Evolutionary conservation across 2,113 vertebrate genomes (phyloP), one percentile per base, ranked within the genome.

Genomic region (Carettochelys insculpta): DNA sequence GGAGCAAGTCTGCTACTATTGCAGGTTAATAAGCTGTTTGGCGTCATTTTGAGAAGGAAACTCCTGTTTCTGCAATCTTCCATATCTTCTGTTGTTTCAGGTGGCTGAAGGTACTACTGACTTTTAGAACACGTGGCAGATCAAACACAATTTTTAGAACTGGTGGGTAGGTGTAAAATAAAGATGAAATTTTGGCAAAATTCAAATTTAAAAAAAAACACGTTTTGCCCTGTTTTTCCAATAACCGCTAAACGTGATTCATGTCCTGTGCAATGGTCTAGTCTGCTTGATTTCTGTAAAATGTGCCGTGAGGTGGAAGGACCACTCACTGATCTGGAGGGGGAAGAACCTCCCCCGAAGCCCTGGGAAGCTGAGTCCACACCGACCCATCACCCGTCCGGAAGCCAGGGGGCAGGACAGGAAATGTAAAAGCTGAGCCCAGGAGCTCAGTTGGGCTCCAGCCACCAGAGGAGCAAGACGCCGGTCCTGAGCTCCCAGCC

Each of bases 251-350:
- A 92, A 92, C 89, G 83, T 48, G 50, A 48, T 51, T 93, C 90
- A 80, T 94, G 94, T 94, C 90, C 94, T 92, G 89, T 92, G 81
- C 71, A 88, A 10, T 84, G 56, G 34, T 82, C 81, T 80, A 61
- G 91, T 94, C 92, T 89, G 31, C 88, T 91, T 80, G 38, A 54
- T 93, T 45, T 9, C 61, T 90, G n/a, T n/a, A n/a, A n/a, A n/a
- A n/a, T n/a, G n/a, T n/a, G n/a, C n/a, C n/a, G n/a, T n/a, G n/a
- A n/a, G n/a, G n/a, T n/a, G n/a, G n/a, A n/a, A n/a, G n/a, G n/a
- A n/a, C n/a, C n/a, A n/a, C n/a, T n/a, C n/a, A n/a, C n/a, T n/a
- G n/a, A n/a, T n/a, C n/a, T n/a, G n/a, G n/a, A n/a, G n/a, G n/a
- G n/a, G n/a, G n/a, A n/a, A n/a, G n/a, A n/a, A n/a, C n/a, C n/a